Evolutionary conservation across 2,113 vertebrate genomes (phyloP).

Genomic region (Lathamus discolor): DNA sequence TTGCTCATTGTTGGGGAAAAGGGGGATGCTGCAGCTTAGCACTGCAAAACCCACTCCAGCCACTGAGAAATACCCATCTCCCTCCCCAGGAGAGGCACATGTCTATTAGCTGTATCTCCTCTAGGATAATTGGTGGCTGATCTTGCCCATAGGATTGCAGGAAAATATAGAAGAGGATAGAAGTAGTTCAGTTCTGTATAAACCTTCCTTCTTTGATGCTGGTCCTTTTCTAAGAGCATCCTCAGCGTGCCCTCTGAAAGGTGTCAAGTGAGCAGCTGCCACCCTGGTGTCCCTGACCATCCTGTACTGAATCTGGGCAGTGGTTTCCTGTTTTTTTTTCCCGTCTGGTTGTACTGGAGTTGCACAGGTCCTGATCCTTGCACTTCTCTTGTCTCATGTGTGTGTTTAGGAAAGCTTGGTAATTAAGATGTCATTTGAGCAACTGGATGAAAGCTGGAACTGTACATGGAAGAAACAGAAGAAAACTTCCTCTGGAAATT

Average conservation of each 20-base stretch:
- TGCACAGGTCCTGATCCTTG: background rate
- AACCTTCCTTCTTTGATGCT: background rate
- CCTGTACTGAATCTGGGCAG: background rate
- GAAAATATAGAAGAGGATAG: background rate
- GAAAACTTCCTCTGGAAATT: background rate
- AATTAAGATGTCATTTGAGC: background rate
- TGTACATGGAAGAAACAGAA: background rate
- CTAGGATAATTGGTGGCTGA: background rate
- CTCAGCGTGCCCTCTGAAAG: no score
- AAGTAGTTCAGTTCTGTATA: background rate
- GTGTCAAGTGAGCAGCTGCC: no score
- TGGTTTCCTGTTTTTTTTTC: background rate
- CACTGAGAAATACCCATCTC: background rate
- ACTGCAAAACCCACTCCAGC: background rate
- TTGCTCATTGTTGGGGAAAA: background rate
- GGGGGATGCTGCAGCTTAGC: background rate
- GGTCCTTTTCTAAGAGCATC: no score
- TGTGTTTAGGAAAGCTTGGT: background rate
- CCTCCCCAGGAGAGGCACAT: background rate
- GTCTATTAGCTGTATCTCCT: background rate
- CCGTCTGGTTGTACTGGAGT: background rate
- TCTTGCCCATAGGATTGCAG: background rate
- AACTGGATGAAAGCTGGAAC: background rate
- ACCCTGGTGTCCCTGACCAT: background rate
- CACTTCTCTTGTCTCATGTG: background rate